Evolutionary conservation across 2,113 vertebrate species (phyloP), one percentile per base, ranked within the genome.

Genomic region (Numenius arquata): DNA sequence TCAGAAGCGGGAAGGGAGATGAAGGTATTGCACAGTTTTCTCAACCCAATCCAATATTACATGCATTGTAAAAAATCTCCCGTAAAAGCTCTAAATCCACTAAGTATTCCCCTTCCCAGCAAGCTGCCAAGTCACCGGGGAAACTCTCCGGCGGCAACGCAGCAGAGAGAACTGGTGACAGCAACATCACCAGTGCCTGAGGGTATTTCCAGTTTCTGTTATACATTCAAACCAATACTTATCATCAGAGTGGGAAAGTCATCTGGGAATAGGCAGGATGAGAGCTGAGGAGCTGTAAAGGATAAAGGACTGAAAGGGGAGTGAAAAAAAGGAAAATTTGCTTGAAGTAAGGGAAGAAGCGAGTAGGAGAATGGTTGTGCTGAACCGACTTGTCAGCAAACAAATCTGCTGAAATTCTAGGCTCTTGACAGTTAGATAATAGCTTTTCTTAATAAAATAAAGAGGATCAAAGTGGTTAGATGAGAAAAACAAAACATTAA

Each of bases 401-500:
- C 84, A 84, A 80, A 88, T 83, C 67, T 30, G 32, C 52, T 59
- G 58, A 85, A 93, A 95, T 84, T 79, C 89, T 65, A 94, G 90
- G 79, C 88, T 91, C 89, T 84, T 96, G 88, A 93, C 91, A 96
- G 92, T 25, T 85, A 94, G 97, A 94, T 96, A 97, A 97, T 77
- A 93, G 93, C 89, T 96, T 91, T 95, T 95, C 94, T 95, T 94
- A 93, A 97, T 93, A 89, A 95, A 95, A 97, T 95, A 96, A 97
- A 89, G 85, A 96, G 89, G 91, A 85, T 92, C 85, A 94, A 90
- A 93, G 80, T 80, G 75, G 89, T 94, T 92, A 72, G 81, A 95
- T 89, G 79, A 95, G 91, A 81, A 95, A 95, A 94, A 97, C 91
- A 92, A 94, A 96, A 89, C 80, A 89, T 96, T 97, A 96, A 95